A percentile compares a stretch with the other conserved stretches of the same genome.
phyloP scores from a whole-genome alignment of 1,140 invertebrate genomes.

The Nilaparvata lugens region DNA sequence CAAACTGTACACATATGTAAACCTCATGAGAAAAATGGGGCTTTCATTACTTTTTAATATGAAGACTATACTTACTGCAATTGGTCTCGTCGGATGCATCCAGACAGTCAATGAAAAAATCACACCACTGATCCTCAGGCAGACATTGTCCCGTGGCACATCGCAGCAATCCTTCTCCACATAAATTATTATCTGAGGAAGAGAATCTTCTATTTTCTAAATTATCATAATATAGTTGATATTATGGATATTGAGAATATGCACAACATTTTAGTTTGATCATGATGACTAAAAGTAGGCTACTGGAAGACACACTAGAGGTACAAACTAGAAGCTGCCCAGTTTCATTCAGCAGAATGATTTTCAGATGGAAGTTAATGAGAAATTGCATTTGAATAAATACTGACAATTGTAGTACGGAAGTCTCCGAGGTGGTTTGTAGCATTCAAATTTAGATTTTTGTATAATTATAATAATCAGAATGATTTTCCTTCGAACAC shows the following conservation, averaged over 20 bases:
- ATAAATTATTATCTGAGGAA: slow-evolving; percentile 5
- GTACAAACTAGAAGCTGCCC: no score
- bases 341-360: no score
- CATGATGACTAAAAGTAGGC: no score
- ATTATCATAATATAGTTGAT: background rate
- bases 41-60: background rate
- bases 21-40: background rate
- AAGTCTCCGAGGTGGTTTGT: no score
- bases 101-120: slow-evolving; percentile 36
- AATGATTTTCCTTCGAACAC: no score
- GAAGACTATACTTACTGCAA: slow-evolving; percentile 34
- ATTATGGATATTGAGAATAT: background rate
- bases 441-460: no score
- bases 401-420: no score
- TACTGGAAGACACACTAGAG: no score
- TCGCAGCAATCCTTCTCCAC: slow-evolving; percentile 8
- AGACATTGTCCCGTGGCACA: slow-evolving; percentile 37
- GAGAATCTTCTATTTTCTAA: background rate
- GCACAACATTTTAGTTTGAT: background rate
- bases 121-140: slow-evolving; percentile 32
- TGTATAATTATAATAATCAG: no score
- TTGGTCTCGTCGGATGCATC: slow-evolving; percentile 39
- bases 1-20: no score
- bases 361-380: no score
- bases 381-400: no score